These are phyloP conservation scores for Astreopora myriophthalma DNA, from an alignment of 64 coral and sea anemone genomes.

Conservation along the genomic window DNA sequence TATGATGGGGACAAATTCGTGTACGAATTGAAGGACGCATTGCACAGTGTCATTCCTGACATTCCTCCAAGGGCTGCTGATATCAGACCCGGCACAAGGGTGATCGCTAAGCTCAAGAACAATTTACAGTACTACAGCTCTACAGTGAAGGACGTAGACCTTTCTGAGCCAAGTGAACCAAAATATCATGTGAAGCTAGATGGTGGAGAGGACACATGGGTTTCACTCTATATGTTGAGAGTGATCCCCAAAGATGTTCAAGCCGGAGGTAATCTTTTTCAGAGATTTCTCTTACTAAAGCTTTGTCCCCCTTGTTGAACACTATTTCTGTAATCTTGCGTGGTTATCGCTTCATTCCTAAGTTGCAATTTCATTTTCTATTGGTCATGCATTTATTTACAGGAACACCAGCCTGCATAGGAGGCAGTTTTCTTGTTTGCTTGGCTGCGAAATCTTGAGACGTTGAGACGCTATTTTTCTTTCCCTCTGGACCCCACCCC, in stretches of 20 bases:
- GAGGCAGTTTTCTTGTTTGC: no score
- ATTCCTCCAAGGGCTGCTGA: conserved; percentile 46
- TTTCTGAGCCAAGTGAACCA: conserved; percentile 29
- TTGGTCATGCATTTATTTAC: no score
- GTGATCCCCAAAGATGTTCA: conserved; percentile 69
- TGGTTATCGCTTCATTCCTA: not conserved
- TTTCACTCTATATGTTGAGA: conserved; percentile 50
- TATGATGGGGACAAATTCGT: conserved; percentile 81
- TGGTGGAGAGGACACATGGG: conserved; percentile 66
- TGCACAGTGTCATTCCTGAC: conserved; percentile 71
- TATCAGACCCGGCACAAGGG: conserved; percentile 62
- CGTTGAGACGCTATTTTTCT: no score
- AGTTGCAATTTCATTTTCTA: no score
- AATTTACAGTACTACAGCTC: conserved; percentile 25
- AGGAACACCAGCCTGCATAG: no score
- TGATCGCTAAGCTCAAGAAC: conserved; percentile 80
- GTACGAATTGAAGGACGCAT: conserved; percentile 74
- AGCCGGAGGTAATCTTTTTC: conserved; percentile 54
- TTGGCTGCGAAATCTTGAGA: no score
- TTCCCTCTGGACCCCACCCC: no score
- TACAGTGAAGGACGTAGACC: conserved; percentile 57
- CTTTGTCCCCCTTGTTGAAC: not conserved
- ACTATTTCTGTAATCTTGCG: not conserved
- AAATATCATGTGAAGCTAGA: conserved; percentile 75
- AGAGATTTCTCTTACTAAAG: not conserved